These are phyloP conservation scores for Lophotriccus pileatus DNA, from an alignment of 2,797 vertebrate genomes.

Conservation along the genomic window DNA sequence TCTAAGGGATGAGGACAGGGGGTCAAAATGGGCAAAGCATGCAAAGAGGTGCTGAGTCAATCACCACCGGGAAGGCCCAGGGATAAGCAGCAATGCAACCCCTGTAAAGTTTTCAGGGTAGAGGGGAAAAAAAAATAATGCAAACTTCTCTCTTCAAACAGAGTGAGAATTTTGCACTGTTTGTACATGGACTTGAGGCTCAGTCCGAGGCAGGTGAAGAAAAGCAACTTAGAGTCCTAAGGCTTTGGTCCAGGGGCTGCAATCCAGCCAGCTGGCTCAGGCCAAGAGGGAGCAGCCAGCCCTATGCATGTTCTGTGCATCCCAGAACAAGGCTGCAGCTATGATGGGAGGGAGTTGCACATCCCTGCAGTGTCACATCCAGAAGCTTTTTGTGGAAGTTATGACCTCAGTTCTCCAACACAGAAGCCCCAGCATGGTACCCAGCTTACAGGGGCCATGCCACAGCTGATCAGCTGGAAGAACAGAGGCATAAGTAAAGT, in stretches of 20 bases:
- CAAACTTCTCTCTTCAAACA: not conserved
- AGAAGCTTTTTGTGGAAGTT: not conserved
- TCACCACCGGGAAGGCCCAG: rapidly evolving
- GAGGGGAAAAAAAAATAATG: not conserved
- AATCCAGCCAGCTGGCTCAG: not conserved
- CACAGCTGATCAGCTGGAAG: not conserved
- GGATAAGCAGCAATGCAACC: not conserved
- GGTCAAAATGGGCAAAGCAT: not conserved
- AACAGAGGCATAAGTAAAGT: not conserved
- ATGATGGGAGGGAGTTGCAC: not conserved
- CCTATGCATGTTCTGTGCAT: not conserved
- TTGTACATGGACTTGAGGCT: not conserved
- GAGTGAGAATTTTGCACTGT: not conserved
- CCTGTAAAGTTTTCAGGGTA: not conserved
- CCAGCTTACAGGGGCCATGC: not conserved
- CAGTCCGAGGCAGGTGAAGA: not conserved
- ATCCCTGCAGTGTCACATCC: not conserved
- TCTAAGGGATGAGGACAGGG: not conserved
- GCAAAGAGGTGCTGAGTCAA: not conserved
- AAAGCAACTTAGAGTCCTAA: not conserved
- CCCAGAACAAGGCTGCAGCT: not conserved
- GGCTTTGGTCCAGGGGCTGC: not conserved
- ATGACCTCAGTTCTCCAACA: not conserved
- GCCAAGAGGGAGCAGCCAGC: not conserved
- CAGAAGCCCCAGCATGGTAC: not conserved